phyloP scores from a whole-genome alignment of 2,888 invertebrate species.

The Microctonus aethiopoides region DNA sequence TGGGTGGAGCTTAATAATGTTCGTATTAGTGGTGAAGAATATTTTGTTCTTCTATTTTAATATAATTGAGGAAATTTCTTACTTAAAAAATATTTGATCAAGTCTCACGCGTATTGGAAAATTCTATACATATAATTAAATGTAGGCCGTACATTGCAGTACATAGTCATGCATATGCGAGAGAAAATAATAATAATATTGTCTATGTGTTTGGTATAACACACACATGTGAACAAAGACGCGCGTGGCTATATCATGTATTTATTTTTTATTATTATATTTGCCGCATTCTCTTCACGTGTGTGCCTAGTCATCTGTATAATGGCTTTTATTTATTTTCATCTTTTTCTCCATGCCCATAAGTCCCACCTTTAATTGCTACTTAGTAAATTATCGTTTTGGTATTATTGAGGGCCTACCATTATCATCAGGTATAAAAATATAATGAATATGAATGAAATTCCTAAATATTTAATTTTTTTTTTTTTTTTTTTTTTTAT shows the following conservation, averaged over 20 bases:
- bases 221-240: constrained; percentile 1
- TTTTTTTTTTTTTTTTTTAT: background rate
- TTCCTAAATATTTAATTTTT: background rate
- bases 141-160: too few relatives aligned
- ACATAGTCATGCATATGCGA: too few relatives aligned
- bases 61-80: constrained; percentile 6
- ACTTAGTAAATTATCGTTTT: constrained; percentile 25
- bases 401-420: background rate
- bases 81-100: too few relatives aligned
- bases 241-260: constrained; percentile 23
- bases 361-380: constrained; percentile 23
- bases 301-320: constrained; percentile 23
- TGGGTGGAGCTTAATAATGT: background rate
- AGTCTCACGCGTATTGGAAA: too few relatives aligned
- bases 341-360: background rate
- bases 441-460: background rate
- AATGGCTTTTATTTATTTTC: constrained; percentile 18
- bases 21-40: constrained; percentile 1
- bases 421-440: background rate
- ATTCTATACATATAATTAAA: too few relatives aligned
- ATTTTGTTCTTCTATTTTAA: constrained; percentile 22
- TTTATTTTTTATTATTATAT: constrained; percentile 21
- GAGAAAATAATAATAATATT: background rate
- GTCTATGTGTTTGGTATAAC: background rate
- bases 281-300: constrained; percentile 10